Evolutionary conservation across 2,797 vertebrate species (phyloP).

Genomic region (Ceryle rudis): DNA sequence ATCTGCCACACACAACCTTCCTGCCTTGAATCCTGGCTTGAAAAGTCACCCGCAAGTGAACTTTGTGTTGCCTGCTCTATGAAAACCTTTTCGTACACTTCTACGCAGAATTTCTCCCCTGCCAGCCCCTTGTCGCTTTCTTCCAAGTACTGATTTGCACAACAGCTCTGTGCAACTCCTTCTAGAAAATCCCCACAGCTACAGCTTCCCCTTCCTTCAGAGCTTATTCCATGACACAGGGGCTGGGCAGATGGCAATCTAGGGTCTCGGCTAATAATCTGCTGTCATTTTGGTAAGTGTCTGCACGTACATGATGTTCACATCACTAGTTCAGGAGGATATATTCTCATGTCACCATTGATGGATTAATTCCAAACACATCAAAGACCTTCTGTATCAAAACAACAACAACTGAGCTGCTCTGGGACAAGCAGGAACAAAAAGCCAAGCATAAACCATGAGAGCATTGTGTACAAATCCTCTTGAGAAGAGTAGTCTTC

Average conservation of each 20-base stretch:
- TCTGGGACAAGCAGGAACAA: background rate
- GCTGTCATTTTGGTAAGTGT: background rate
- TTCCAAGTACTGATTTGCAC: background rate
- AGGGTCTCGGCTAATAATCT: background rate
- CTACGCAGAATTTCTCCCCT: background rate
- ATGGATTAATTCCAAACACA: conserved; percentile 9
- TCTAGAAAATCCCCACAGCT: background rate
- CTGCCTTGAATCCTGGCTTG: background rate
- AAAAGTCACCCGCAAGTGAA: background rate
- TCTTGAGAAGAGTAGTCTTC: background rate
- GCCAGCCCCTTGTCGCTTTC: background rate
- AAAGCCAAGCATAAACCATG: background rate
- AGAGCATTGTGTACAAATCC: background rate
- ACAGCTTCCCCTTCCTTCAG: background rate
- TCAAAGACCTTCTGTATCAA: background rate
- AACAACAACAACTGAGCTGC: background rate
- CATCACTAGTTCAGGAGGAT: background rate
- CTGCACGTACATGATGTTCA: background rate
- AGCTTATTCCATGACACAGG: background rate
- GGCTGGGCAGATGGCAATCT: background rate
- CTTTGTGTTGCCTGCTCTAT: background rate
- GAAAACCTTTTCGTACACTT: fast-evolving
- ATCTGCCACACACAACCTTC: background rate
- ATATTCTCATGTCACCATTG: background rate
- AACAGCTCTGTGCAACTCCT: background rate